Percentiles rank a stretch among this genome's conserved stretches.
Conservation (phyloP, 2,888 invertebrate genomes). For the Stenotaenia linearis region DNA sequence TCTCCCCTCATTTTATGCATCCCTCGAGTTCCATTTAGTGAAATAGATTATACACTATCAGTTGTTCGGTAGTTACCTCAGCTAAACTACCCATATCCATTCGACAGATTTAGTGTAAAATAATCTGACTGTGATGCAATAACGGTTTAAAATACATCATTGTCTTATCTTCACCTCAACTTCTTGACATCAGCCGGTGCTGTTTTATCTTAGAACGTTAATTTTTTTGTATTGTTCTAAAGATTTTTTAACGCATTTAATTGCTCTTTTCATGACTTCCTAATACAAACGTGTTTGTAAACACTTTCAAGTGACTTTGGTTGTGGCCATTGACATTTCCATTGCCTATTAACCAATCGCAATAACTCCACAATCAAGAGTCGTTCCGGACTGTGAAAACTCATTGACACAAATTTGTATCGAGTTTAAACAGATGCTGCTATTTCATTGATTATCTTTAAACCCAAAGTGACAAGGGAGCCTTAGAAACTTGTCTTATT, state of each 20-base stretch:
- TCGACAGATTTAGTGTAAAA: too few species aligned
- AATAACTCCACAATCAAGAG: background rate
- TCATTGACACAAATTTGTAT: background rate
- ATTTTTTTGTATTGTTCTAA: too few species aligned
- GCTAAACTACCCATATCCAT: too few species aligned
- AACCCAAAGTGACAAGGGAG: background rate
- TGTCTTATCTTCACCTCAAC: background rate
- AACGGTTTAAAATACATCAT: background rate
- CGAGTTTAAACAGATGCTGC: background rate
- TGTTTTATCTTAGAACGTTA: too few species aligned
- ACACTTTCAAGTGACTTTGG: too few species aligned
- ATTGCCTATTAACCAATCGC: background rate
- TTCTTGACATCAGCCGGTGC: background rate
- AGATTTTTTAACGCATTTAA: too few species aligned
- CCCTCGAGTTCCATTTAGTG: background rate
- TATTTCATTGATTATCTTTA: background rate
- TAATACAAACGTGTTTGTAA: too few species aligned
- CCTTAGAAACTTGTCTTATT: background rate
- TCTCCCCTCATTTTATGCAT: background rate
- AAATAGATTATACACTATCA: background rate
- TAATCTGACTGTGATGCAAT: background rate
- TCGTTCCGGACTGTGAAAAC: background rate
- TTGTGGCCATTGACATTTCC: too few species aligned
- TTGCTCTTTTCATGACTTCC: too few species aligned
- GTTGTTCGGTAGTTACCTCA: background rate